Evolutionary conservation across 2,113 vertebrate genomes (phyloP).

Genomic region (Emberiza fucata): DNA sequence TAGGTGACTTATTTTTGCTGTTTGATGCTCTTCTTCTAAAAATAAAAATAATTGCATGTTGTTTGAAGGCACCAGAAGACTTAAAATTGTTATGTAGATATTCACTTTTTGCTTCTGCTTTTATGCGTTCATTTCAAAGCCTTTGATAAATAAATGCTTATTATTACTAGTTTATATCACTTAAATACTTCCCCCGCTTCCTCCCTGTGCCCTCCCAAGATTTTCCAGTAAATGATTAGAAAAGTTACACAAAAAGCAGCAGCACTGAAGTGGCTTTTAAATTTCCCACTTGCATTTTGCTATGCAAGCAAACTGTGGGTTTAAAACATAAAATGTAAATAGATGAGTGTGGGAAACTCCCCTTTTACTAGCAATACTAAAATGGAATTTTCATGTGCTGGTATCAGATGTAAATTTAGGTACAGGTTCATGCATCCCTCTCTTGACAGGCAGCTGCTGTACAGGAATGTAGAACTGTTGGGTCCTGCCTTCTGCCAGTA

Average conservation of each 20-base stretch:
- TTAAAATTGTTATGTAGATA: neutral
- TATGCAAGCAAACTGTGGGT: neutral
- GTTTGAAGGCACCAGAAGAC: neutral
- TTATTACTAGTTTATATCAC: neutral
- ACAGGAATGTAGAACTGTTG: constrained; percentile 28
- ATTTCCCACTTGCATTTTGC: neutral
- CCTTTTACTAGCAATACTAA: neutral
- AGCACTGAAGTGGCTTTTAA: neutral
- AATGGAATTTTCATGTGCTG: neutral
- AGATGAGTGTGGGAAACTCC: neutral
- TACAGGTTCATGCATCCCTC: neutral
- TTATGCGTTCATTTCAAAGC: neutral
- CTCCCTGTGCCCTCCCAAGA: neutral
- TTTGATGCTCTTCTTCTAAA: neutral
- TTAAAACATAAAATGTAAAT: neutral
- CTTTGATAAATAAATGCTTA: neutral
- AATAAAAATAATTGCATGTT: neutral
- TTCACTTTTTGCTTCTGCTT: neutral
- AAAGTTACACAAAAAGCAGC: neutral
- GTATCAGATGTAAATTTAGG: constrained; percentile 35
- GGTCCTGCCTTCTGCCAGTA: neutral
- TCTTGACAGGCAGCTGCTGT: constrained; percentile 36
- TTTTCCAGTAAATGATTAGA: neutral
- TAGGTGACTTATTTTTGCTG: neutral
- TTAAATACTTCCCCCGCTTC: neutral